phyloP scores from a whole-genome alignment of 2,797 vertebrate species.

The Sorex maritimensis region DNA sequence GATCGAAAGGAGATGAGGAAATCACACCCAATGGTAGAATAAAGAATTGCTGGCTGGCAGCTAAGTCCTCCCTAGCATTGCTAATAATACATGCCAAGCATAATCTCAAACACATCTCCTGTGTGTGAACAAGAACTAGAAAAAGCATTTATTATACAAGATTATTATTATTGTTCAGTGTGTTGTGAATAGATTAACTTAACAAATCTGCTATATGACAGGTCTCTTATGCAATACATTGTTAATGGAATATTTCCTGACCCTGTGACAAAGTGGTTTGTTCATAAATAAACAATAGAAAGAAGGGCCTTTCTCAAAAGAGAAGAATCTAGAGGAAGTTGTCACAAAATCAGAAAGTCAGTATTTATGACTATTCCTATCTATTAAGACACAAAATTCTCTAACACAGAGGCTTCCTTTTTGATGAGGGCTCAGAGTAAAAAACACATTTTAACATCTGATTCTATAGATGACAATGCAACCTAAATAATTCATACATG shows the following conservation, averaged over 20 bases:
- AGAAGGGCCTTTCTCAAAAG: conserved; percentile 19
- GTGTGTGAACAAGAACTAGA: conserved; percentile 8
- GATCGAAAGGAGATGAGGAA: conserved; percentile 31
- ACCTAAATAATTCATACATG: neutral
- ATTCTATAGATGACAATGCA: neutral
- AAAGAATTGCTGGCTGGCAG: conserved; percentile 12
- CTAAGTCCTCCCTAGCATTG: neutral
- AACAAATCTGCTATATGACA: conserved; percentile 10
- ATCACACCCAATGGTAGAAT: neutral
- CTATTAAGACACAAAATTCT: conserved; percentile 23
- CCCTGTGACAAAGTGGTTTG: conserved; percentile 7
- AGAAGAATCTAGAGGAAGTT: conserved; percentile 45
- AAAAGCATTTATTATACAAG: conserved; percentile 53
- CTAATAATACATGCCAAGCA: neutral
- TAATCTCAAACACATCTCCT: neutral
- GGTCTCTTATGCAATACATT: conserved; percentile 31
- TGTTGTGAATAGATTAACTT: conserved; percentile 56
- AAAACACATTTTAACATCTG: conserved; percentile 17
- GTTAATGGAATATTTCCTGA: conserved; percentile 32
- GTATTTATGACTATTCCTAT: conserved; percentile 6
- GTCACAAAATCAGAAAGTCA: neutral
- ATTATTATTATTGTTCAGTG: conserved; percentile 30
- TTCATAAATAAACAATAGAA: conserved; percentile 70
- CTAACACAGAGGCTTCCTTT: neutral
- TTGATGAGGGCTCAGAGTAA: conserved; percentile 6